Percentiles rank a stretch among this genome's conserved stretches.
Conservation (phyloP, 2,113 vertebrate genomes). For the Hemibagrus wyckioides region DNA sequence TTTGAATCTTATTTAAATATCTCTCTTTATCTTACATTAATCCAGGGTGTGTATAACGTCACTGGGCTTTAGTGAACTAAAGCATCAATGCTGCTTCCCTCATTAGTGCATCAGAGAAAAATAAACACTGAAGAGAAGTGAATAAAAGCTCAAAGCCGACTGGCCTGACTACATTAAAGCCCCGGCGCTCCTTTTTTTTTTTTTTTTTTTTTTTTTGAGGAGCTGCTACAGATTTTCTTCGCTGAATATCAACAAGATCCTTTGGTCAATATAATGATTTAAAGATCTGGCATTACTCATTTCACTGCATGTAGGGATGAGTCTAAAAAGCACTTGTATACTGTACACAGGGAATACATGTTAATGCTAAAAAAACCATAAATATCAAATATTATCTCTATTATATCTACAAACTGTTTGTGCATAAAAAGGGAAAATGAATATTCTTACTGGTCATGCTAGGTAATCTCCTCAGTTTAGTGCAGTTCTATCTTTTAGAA, state of each 20-base stretch:
- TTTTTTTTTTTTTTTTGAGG: constrained; percentile 43
- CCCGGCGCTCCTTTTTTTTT: constrained; percentile 54
- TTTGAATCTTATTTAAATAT: constrained; percentile 25
- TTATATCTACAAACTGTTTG: constrained; percentile 54
- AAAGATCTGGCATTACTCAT: constrained; percentile 36
- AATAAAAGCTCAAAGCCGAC: constrained; percentile 44
- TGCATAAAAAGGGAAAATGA: constrained; percentile 59
- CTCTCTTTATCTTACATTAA: constrained; percentile 3
- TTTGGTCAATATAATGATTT: constrained; percentile 65
- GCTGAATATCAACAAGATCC: constrained; percentile 64
- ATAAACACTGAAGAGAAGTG: constrained; percentile 42
- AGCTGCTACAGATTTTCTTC: constrained; percentile 58
- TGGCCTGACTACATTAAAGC: constrained; percentile 58
- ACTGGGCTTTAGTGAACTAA: constrained; percentile 40
- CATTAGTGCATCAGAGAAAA: constrained; percentile 56
- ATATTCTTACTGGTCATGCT: constrained; percentile 58
- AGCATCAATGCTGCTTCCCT: constrained; percentile 41
- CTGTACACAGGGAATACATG: not conserved
- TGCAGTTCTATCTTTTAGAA: constrained; percentile 57
- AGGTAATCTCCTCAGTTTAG: constrained; percentile 52
- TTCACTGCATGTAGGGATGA: constrained; percentile 16
- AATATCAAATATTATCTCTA: not conserved
- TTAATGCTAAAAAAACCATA: constrained; percentile 48
- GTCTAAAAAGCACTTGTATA: constrained; percentile 21
- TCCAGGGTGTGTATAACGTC: constrained; percentile 29